Conservation (phyloP, 1,140 invertebrate genomes). For the Trachelipus rathkii region DNA sequence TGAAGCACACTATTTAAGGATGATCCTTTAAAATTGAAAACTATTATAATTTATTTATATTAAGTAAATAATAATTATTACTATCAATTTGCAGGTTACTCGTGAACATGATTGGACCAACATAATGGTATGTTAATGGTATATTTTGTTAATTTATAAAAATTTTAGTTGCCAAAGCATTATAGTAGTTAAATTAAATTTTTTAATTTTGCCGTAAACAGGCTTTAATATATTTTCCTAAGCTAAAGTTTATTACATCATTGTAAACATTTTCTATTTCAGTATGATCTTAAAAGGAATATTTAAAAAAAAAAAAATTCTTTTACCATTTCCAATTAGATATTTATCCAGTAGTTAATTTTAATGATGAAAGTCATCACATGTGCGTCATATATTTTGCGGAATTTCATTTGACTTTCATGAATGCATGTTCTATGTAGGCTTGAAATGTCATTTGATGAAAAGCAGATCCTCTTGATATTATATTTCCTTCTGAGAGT, state of each 20-base stretch:
- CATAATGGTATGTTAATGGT: neutral
- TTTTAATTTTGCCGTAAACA: neutral
- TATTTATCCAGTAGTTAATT: too few species aligned
- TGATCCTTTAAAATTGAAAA: neutral
- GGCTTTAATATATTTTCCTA: too few species aligned
- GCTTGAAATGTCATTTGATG: neutral
- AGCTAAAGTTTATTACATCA: neutral
- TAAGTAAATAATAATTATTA: neutral
- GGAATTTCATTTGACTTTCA: neutral
- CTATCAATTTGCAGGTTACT: too few species aligned
- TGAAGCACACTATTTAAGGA: too few species aligned
- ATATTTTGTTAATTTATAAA: neutral
- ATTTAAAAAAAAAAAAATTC: neutral
- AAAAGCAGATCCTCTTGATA: neutral
- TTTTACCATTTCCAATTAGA: neutral
- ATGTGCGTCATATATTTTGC: neutral
- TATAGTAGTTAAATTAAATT: neutral
- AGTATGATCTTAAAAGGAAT: neutral
- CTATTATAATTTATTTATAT: neutral
- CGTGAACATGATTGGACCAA: neutral
- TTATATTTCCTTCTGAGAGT: neutral
- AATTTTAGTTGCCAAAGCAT: neutral
- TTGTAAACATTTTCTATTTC: neutral
- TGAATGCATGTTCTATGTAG: neutral
- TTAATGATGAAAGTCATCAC: neutral